Percentiles rank a stretch among this genome's conserved stretches.
Conservation (phyloP, 2,888 invertebrate genomes). For the Lacanobia oleracea region DNA sequence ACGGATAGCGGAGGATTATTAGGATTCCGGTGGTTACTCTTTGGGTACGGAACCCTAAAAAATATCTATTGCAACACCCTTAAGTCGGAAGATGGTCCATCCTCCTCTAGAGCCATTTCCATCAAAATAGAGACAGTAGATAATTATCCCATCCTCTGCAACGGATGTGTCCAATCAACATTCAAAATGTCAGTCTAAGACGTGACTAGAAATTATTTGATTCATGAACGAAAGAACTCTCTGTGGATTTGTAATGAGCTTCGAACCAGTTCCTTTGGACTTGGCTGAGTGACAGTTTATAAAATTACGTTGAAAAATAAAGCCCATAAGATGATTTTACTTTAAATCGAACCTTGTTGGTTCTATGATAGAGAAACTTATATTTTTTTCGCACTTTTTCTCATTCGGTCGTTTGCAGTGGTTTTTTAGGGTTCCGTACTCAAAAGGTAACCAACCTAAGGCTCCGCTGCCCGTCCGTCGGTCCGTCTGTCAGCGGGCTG, state of each 20-base stretch:
- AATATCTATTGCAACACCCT: too few species aligned
- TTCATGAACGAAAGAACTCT: constrained; percentile 45
- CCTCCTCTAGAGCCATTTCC: not conserved
- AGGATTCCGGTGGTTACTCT: too few species aligned
- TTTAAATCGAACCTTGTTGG: not conserved
- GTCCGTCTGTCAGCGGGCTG: too few species aligned
- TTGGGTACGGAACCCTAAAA: too few species aligned
- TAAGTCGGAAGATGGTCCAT: not conserved
- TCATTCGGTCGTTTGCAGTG: too few species aligned
- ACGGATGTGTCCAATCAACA: constrained; percentile 37
- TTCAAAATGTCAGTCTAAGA: constrained; percentile 29
- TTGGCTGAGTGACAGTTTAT: constrained; percentile 29
- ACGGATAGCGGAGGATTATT: too few species aligned
- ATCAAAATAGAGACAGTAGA: constrained; percentile 29
- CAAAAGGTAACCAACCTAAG: too few species aligned
- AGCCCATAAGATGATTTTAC: constrained; percentile 6
- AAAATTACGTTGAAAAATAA: constrained; percentile 28
- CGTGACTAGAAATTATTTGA: constrained; percentile 39
- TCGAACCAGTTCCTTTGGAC: constrained; percentile 25
- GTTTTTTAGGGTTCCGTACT: too few species aligned
- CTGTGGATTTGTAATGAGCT: constrained; percentile 30
- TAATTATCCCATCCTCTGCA: constrained; percentile 29
- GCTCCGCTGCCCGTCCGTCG: too few species aligned
- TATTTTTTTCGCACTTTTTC: not conserved
- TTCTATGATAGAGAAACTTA: not conserved